phyloP scores from a whole-genome alignment of 1,140 invertebrate genomes.

The Cotesia typhae region DNA sequence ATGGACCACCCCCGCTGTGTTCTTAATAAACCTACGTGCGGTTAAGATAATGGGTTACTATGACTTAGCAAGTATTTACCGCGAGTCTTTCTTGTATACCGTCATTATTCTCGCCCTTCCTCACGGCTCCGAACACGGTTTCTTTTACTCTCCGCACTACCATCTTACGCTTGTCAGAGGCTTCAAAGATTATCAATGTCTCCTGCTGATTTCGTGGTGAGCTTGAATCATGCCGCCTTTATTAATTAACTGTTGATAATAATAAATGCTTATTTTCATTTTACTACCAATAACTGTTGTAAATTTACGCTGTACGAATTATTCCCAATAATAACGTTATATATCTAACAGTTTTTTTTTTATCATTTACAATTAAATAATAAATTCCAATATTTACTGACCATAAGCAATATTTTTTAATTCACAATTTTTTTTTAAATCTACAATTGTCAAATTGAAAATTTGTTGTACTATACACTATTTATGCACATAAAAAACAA shows the following conservation, averaged over 20 bases:
- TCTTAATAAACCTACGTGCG: slow-evolving; percentile 35
- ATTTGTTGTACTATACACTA: too few relatives aligned
- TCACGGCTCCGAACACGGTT: background rate
- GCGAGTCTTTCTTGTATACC: background rate
- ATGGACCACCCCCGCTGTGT: slow-evolving; percentile 37
- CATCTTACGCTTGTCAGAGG: slow-evolving; percentile 32
- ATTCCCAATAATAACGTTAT: too few relatives aligned
- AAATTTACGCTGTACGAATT: too few relatives aligned
- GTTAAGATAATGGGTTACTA: slow-evolving; percentile 36
- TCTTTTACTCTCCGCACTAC: slow-evolving; percentile 21
- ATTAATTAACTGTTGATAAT: slow-evolving; percentile 8
- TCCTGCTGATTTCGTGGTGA: slow-evolving; percentile 16
- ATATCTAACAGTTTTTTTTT: too few relatives aligned
- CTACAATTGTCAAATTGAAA: too few relatives aligned
- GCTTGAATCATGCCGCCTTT: slow-evolving; percentile 10
- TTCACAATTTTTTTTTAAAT: too few relatives aligned
- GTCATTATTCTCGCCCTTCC: background rate
- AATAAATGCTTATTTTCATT: too few relatives aligned
- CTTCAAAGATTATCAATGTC: slow-evolving; percentile 27
- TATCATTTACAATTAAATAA: too few relatives aligned
- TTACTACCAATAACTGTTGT: too few relatives aligned
- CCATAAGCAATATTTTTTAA: too few relatives aligned
- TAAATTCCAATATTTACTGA: too few relatives aligned
- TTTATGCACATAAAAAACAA: too few relatives aligned
- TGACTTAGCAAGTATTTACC: slow-evolving; percentile 36